Base-by-base conservation (phyloP, 2,888 invertebrate genomes). In the Andrena trimmerana region DNA sequence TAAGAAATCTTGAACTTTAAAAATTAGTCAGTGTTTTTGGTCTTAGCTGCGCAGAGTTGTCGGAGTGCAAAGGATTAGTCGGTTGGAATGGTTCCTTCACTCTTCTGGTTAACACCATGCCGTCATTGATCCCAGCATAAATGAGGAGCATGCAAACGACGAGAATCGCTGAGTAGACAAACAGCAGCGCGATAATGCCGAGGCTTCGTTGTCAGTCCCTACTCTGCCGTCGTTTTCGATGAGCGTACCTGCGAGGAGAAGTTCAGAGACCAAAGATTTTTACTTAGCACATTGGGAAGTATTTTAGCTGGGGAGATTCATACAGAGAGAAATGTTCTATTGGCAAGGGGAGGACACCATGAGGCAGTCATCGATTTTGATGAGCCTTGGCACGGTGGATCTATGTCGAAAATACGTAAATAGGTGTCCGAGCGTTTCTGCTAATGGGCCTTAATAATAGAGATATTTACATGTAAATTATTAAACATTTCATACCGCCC, bases 171-270 rank as follows among this genome's bases (percentile, higher is more conserved):
- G 95, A 91, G 89, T 95, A 95, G 77, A 96, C 94, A 87, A 95
- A 95, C 83, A 96, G 95, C 70, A 96, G 94, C 90, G 95, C 95
- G 92, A 95, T 94, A 77, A 96, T 95, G 93, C 95, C 95, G 85
- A 95, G 93, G 92, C 95, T 95, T 93, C 95, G 95, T 90, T 95
- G 95, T 95, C 96, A 96, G 93, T 95, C 95, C 70, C 90, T 91
- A 66, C 88, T 82, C 5, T 84, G 82, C 7, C 90, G 88, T 31
- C 92, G 90, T 78, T 92, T 94, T 67, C 93, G 92, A 70, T 93
- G 90, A 50, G 78, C 86, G 76, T 91, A 90, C 48, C 93, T 93
- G 83, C 13, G 83, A 84, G 81, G 13, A 57, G 27, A 57, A 24
- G 10, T 57, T 57, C 24, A 3, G 27, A 33, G 60, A 31, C 16